A percentile compares a stretch with the other conserved stretches of the same genome.
Evolutionary conservation across 2,797 vertebrate species (phyloP).

Genomic region (Dallia pectoralis): DNA sequence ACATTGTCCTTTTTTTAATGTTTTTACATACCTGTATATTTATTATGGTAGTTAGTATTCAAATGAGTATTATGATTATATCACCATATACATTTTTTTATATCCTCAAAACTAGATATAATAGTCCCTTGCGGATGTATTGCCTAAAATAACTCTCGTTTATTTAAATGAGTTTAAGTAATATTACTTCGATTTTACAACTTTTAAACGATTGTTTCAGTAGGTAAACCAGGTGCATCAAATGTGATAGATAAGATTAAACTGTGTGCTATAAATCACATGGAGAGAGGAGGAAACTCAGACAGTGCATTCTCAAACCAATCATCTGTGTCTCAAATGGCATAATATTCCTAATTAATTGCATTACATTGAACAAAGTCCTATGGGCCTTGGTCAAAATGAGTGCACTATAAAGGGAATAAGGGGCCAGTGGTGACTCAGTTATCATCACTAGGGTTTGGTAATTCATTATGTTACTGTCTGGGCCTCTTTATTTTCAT

Average conservation of each 20-base stretch:
- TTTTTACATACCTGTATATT: no score
- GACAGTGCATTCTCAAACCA: background rate
- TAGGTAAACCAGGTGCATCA: background rate
- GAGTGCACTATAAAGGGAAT: background rate
- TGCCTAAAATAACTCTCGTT: no score
- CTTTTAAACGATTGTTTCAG: no score
- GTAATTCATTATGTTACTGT: background rate
- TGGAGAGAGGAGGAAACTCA: background rate
- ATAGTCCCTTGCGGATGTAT: no score
- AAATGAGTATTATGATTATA: background rate
- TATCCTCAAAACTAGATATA: no score
- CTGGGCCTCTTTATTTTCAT: conserved; percentile 17
- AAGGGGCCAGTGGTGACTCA: background rate
- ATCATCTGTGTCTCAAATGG: background rate
- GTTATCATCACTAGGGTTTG: background rate
- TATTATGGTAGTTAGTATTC: no score
- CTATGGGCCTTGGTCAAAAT: background rate
- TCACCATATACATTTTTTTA: background rate
- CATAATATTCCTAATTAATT: background rate
- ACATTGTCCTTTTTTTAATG: no score
- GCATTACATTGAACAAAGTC: no score
- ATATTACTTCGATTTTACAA: no score
- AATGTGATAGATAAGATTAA: background rate
- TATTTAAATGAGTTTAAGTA: no score
- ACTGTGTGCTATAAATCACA: background rate